phyloP scores from a whole-genome alignment of 2,888 invertebrate species.

The Orthonevra nobilis region DNA sequence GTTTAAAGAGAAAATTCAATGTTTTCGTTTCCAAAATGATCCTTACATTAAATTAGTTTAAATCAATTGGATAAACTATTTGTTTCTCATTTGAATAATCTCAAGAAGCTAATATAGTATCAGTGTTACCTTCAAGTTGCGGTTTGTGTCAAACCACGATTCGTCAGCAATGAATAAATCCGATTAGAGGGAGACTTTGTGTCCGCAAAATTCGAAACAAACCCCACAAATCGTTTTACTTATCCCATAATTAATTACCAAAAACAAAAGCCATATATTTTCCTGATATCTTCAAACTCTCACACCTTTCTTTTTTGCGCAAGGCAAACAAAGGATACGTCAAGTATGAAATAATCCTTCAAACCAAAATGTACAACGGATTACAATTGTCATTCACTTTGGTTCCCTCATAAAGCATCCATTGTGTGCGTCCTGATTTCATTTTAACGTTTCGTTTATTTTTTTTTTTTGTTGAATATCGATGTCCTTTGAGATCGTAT shows the following conservation, averaged over 20 bases:
- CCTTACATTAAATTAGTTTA: too few species aligned
- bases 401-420: background rate
- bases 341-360: constrained; percentile 28
- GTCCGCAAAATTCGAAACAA: too few species aligned
- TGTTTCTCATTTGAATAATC: too few species aligned
- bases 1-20: too few species aligned
- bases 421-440: constrained; percentile 16
- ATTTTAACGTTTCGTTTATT: background rate
- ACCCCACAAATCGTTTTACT: constrained; percentile 25
- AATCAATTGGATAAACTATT: too few species aligned
- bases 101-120: too few species aligned
- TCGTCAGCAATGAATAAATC: too few species aligned
- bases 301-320: background rate
- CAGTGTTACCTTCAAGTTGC: too few species aligned
- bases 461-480: constrained; percentile 21
- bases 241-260: constrained; percentile 52
- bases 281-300: too few species aligned
- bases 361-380: constrained; percentile 32
- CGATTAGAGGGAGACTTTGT: background rate
- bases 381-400: constrained; percentile 46
- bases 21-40: too few species aligned
- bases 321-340: constrained; percentile 38
- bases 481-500: constrained; percentile 25
- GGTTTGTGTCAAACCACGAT: too few species aligned
- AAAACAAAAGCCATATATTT: constrained; percentile 16